Evolutionary conservation across 2,888 invertebrate species (phyloP).

Genomic region (Chrysolina haemoptera): DNA sequence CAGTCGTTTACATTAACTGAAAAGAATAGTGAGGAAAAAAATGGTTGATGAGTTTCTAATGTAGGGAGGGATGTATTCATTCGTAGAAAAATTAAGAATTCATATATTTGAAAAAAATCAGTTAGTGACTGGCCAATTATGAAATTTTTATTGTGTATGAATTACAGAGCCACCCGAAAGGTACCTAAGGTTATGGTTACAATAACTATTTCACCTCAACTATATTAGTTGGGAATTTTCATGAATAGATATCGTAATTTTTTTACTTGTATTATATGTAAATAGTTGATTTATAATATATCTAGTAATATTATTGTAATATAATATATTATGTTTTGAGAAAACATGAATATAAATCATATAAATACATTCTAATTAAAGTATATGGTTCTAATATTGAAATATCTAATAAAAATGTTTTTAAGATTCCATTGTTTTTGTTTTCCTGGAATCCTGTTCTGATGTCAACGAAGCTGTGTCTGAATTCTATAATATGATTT

Average conservation of each 20-base stretch:
- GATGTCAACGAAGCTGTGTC: no score
- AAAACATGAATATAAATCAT: conserved; percentile 64
- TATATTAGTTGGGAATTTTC: conserved; percentile 64
- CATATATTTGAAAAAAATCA: background rate
- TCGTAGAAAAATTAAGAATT: background rate
- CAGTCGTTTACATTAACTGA: background rate
- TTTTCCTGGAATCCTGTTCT: no score
- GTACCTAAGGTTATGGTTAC: conserved; percentile 23
- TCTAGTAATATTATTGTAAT: conserved; percentile 59
- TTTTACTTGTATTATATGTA: conserved; percentile 68
- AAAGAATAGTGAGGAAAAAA: background rate
- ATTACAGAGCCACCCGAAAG: conserved; percentile 24
- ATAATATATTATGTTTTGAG: conserved; percentile 64
- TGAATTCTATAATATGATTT: no score
- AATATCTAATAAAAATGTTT: conserved; percentile 60
- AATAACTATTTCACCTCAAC: conserved; percentile 54
- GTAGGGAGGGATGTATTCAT: background rate
- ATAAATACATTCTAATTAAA: conserved; percentile 61
- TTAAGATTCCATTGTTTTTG: conserved; percentile 41
- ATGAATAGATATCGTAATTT: conserved; percentile 58
- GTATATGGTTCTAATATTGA: conserved; percentile 62
- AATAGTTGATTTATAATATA: conserved; percentile 57
- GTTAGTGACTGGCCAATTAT: background rate
- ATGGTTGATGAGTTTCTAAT: background rate
- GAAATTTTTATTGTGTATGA: conserved; percentile 9